Evolutionary conservation across 23 tunicate genomes (phyloP), one percentile per base, ranked within the genome.

Genomic region (Styela clava): DNA sequence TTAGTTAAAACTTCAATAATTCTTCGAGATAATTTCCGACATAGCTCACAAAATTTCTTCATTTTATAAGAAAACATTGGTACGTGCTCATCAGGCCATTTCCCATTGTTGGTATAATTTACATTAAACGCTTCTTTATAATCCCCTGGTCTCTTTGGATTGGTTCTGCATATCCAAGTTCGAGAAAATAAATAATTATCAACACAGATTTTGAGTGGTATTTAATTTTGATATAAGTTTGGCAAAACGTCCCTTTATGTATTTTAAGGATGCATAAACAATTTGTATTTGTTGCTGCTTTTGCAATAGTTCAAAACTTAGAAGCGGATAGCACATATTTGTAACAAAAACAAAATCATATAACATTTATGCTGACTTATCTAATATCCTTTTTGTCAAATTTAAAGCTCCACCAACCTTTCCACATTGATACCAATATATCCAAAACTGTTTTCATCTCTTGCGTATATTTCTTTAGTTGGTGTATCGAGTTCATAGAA

Each of bases 21-120:
- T 25, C 44, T 35, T 28, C 56, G 23, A 1, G 88, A 61, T 62
- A 89, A 56, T 31, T 30, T 2, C 52, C 63, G 74, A 64, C 82
- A 85, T 62, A 73, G 64, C 22, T 80, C 79, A 61, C 74, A 29
- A 34, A 89, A 81, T 5, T 44, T 44, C 68, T 30, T 61, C 7
- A 81, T 27, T 0, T 27, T 62, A 16, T 37, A 52, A 27, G 35
- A 74, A 69, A 89, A 80, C 5, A 79, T 25, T 0, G 63, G 74
- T 0, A 80, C 73, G 28, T 84, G 19, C 2, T 81, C 73, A 74
- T 72, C 35, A 26, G 95, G 95, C 95, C 95, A 89, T 21, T 36
- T 23, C n/a, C n/a, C n/a, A n/a, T n/a, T n/a, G 2, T 24, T 31
- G 31, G 27, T 32, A 28, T 81, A 18, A 52, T 64, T 24, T 3